Percentiles rank a stretch among this genome's conserved stretches.
Evolutionary conservation across 2,113 vertebrate species (phyloP).

Genomic region (Coracopsis vasa): DNA sequence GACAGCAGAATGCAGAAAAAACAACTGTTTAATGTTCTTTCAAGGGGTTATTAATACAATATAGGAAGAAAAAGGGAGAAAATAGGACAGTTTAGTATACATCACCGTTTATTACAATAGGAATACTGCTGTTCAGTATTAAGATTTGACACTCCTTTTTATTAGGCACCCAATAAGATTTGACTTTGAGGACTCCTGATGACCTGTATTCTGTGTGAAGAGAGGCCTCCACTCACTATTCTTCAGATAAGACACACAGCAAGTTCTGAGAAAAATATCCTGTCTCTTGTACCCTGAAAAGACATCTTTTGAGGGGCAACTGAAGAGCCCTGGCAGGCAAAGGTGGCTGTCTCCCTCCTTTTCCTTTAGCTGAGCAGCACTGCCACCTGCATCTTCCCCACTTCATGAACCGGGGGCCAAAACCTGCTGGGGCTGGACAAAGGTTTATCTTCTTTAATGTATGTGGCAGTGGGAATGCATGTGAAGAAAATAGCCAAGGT

Average conservation of each 20-base stretch:
- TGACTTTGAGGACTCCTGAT: neutral
- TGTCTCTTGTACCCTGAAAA: neutral
- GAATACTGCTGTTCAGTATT: neutral
- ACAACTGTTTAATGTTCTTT: neutral
- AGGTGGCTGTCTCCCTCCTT: accelerated
- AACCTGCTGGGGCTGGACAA: neutral
- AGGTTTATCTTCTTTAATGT: neutral
- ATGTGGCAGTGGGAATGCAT: accelerated
- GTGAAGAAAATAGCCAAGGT: neutral
- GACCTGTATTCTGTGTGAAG: neutral
- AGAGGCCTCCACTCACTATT: neutral
- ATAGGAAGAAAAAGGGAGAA: neutral
- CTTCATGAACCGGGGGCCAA: neutral
- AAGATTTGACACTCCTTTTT: neutral
- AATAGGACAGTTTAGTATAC: neutral
- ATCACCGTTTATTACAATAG: neutral
- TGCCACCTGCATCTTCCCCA: neutral
- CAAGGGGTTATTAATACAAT: neutral
- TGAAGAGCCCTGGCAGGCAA: neutral
- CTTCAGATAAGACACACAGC: neutral
- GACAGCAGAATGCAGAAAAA: neutral
- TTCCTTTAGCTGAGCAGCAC: neutral
- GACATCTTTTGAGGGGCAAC: accelerated
- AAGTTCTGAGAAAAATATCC: neutral
- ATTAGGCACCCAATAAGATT: neutral